Base-by-base conservation (phyloP, 2,113 vertebrate species). In the Rhodinocichla rosea region DNA sequence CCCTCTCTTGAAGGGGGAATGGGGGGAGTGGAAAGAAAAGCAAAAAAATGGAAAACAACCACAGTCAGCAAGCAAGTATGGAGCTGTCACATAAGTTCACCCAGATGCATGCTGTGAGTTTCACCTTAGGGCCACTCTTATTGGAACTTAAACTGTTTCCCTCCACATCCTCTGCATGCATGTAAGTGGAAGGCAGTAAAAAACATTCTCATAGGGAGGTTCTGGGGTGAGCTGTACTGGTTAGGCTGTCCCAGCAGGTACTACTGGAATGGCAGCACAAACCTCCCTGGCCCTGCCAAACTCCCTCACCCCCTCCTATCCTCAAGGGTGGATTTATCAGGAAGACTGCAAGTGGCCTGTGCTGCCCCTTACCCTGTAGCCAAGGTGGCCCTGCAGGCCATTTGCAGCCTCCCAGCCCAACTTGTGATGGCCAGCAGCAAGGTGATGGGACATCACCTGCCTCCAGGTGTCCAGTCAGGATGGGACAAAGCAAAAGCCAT, bases 381-480 rank as follows among this genome's bases (percentile, higher is more conserved):
- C 47, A 60, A 40, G 13, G 17, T 65, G 3, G 30, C 39, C 16
- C 57, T 24, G 26, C 13, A 35, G 1, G 13, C 9, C 63, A 22
- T 26, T 44, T 42, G 37, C 39, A 76, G 67, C 28, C 28, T 73
- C 53, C 2, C 12, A 11, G 5, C 32, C 33, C 63, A 55, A 22
- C 4, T 2, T 1, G 0, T 3, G 3, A 42, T 1, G 1, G 42
- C 35, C 15, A 16, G 77, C 47, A 33, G 33, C 0, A 0, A 42
- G 50, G 16, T 1, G 2, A 55, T 28, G 30, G 15, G 26, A 55
- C 24, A 39, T 6, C 40, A 85, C 11, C 53, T 32, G 32, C 9
- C 59, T 76, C 55, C 40, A 56, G 40, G 0, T 4, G 4, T 10
- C 21, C 68, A 9, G 20, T 11, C 47, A 13, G 57, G 35, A 50